Base-by-base conservation (phyloP, 2,113 vertebrate genomes). In the Mormyrus lacerda region DNA sequence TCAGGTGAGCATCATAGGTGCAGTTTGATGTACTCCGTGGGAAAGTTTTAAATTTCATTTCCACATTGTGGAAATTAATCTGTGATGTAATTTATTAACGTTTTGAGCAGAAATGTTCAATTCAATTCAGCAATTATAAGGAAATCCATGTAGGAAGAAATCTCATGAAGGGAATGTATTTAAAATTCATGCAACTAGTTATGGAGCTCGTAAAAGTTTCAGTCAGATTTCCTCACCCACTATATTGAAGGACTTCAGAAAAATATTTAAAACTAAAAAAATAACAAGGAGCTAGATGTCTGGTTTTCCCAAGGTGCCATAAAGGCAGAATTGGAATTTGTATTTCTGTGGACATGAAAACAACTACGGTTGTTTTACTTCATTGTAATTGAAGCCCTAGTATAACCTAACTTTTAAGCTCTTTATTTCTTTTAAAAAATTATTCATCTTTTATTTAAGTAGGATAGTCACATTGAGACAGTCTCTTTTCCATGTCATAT, bases 1-100 rank as follows among this genome's bases (percentile, higher is more conserved):
- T 1, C 97, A 99, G 97, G 98, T 99, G 87, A 15, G 93, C 51
- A 86, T 35, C 90, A 92, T 84, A n/a, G 35, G 35, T 55, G 47
- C 1, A 0, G 4, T 42, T 44, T 83, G 83, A 11, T n/a, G 47
- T 48, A 27, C 44, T 73, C 45, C 27, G 47, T 21, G 21, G 35
- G 21, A 48, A 85, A n/a, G 9, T 13, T 85, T 85, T 48, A 51
- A 17, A 21, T 27, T 27, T 27, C 61, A 11, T 10, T 65, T 65
- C n/a, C n/a, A 27, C 10, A 65, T 27, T 65, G n/a, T 10, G 8
- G n/a, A 6, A 73, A 76, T 11, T 73, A 76, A 76, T 39, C 11
- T 35, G 11, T 76, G 27, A 76, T 76, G 31, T 31, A 15, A 31
- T 73, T 73, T 69, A 35, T 73, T 31, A 39, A 76, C 65, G 31